Conservation (phyloP, 2,797 vertebrate species). For the Muraenolepis orangiensis region DNA sequence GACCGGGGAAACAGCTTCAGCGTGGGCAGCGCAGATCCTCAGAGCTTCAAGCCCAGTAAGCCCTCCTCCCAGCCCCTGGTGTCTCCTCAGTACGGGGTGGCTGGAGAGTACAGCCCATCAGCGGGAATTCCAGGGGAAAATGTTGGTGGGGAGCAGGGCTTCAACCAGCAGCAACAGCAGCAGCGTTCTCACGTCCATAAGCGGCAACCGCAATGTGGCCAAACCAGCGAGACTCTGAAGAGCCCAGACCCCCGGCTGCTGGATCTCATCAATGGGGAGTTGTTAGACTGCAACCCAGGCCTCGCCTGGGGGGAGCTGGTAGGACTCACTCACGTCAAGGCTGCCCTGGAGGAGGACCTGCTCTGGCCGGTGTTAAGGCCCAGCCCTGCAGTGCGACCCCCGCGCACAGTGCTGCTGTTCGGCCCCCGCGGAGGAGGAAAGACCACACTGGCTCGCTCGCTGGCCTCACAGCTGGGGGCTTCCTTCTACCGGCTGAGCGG, state of each 20-base stretch:
- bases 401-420: conserved; percentile 86
- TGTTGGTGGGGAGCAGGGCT: conserved; percentile 66
- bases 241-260: conserved; percentile 77
- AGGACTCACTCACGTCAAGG: conserved; percentile 84
- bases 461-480: conserved; percentile 90
- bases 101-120: conserved; percentile 82
- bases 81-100: conserved; percentile 75
- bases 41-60: conserved; percentile 72
- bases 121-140: conserved; percentile 78
- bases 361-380: conserved; percentile 91
- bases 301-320: conserved; percentile 88
- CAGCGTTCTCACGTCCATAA: conserved; percentile 69
- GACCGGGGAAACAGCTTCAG: conserved; percentile 83
- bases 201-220: conserved; percentile 53
- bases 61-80: conserved; percentile 76
- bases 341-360: conserved; percentile 89
- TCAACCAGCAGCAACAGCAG: conserved; percentile 67
- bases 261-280: conserved; percentile 84
- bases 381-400: conserved; percentile 69
- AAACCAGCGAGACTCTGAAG: conserved; percentile 78
- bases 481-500: conserved; percentile 84
- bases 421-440: conserved; percentile 87
- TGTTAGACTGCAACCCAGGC: conserved; percentile 84
- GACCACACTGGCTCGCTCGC: conserved; percentile 83
- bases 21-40: conserved; percentile 63